Percentiles rank a stretch among this genome's conserved stretches.
phyloP scores from a whole-genome alignment of 2,113 vertebrate genomes.

The Mus musculus region GRCm39 chr2:65874001-65874500 shows the following conservation, averaged over 20 bases:
- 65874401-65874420: conserved; percentile 51
- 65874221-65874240: neutral
- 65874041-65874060: neutral
- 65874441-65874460: neutral
- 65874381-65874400: conserved; percentile 45
- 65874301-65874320: conserved; percentile 29
- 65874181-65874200: neutral
- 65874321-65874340: conserved; percentile 26
- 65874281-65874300: neutral
- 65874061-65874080: conserved; percentile 5
- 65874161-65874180: neutral
- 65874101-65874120: neutral
- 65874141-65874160: neutral
- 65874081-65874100: neutral
- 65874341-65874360: conserved; percentile 47
- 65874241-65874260: neutral
- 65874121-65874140: neutral
- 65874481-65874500: conserved; percentile 54
- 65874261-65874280: neutral
- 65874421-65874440: conserved; percentile 34
- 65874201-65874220: too few species aligned
- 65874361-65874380: conserved; percentile 56
- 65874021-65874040: neutral
- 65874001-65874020: neutral
- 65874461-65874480: neutral